These are phyloP conservation scores for Lordiphosa stackelbergi DNA, from an alignment of 1,140 invertebrate genomes.

Conservation along the genomic window DNA sequence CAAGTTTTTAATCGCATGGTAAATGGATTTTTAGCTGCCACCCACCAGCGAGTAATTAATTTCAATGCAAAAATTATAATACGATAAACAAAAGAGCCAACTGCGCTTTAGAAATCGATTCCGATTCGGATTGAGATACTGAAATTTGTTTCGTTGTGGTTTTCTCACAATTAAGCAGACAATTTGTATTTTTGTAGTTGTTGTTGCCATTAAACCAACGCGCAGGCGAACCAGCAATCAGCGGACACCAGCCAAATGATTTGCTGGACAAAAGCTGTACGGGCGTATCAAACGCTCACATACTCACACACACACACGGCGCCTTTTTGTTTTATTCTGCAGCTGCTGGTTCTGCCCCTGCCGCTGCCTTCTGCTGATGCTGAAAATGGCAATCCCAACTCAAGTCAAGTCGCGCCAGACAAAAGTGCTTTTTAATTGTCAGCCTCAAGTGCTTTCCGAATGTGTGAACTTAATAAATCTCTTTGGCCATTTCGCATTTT, in stretches of 20 bases:
- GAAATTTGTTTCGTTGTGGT: slow-evolving; percentile 34
- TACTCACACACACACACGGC: slow-evolving; percentile 16
- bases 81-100: slow-evolving; percentile 10
- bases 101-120: slow-evolving; percentile 29
- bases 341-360: slow-evolving; percentile 4
- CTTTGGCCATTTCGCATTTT: slow-evolving; percentile 31
- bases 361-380: too few species aligned
- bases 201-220: slow-evolving; percentile 35
- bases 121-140: slow-evolving; percentile 16
- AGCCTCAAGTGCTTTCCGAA: slow-evolving; percentile 68
- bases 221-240: slow-evolving; percentile 61
- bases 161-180: slow-evolving; percentile 68
- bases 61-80: slow-evolving; percentile 58
- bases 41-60: slow-evolving; percentile 44
- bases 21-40: slow-evolving; percentile 13
- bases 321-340: slow-evolving; percentile 20
- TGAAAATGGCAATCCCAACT: slow-evolving; percentile 53
- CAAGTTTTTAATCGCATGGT: slow-evolving; percentile 43
- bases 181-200: slow-evolving; percentile 29
- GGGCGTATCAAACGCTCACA: slow-evolving; percentile 37
- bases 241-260: slow-evolving; percentile 13
- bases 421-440: slow-evolving; percentile 72
- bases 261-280: slow-evolving; percentile 21
- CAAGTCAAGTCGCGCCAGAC: slow-evolving; percentile 19
- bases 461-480: slow-evolving; percentile 74